Evolutionary conservation across 2,888 invertebrate genomes (phyloP).

Genomic region (Lamellibrachia columna): DNA sequence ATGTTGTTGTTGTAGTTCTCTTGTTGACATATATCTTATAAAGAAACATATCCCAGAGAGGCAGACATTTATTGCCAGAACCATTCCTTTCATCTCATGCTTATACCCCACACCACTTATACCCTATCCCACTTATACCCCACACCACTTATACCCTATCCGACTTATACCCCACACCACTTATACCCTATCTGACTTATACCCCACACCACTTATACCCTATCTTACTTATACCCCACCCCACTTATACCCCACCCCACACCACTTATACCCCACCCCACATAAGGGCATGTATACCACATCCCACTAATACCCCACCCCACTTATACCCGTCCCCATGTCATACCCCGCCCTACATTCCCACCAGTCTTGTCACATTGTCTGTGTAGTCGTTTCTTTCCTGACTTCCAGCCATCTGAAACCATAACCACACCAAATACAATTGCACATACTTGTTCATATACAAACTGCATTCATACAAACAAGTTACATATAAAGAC

Average conservation of each 20-base stretch:
- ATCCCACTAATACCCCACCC: too few species aligned
- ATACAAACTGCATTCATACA: neutral
- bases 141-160: too few species aligned
- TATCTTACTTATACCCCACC: too few species aligned
- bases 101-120: neutral
- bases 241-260: too few species aligned
- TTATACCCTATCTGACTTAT: neutral
- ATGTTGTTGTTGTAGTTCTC: neutral
- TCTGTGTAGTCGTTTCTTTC: constrained; percentile 29
- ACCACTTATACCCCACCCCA: neutral
- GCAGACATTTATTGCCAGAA: neutral
- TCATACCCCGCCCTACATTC: too few species aligned
- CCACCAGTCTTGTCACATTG: constrained; percentile 1
- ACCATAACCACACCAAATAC: neutral
- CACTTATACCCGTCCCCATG: too few species aligned
- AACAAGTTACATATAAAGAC: neutral
- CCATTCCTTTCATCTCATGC: neutral
- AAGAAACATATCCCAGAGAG: neutral
- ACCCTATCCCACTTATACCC: neutral
- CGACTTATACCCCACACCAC: too few species aligned
- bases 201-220: neutral
- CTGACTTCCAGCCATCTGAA: constrained; percentile 24
- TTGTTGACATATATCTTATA: neutral
- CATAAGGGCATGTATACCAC: too few species aligned
- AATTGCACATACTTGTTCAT: neutral